phyloP scores from a whole-genome alignment of 2,113 vertebrate genomes.

The Carlito syrichta region DNA sequence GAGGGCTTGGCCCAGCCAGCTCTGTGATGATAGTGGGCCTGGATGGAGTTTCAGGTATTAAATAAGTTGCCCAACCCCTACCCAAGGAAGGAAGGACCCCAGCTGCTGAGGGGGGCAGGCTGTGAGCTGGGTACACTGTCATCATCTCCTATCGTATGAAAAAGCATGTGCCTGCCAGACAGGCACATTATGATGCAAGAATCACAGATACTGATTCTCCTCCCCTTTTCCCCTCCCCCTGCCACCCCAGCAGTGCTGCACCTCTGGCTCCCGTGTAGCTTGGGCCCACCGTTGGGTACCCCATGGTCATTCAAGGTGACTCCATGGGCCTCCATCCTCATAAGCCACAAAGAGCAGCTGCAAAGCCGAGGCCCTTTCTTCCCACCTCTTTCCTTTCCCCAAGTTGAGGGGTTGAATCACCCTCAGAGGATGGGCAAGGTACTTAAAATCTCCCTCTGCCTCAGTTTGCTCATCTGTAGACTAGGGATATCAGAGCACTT shows the following conservation, averaged over 20 bases:
- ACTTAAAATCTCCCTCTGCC: neutral
- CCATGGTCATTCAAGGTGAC: fast-evolving
- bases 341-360: fast-evolving
- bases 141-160: fast-evolving
- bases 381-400: neutral
- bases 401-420: fast-evolving
- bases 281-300: neutral
- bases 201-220: fast-evolving
- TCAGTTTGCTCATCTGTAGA: neutral
- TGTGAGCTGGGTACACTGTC: too few species aligned
- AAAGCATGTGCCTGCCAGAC: neutral
- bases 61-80: fast-evolving
- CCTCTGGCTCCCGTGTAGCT: neutral
- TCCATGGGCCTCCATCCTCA: neutral
- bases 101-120: fast-evolving
- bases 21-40: neutral
- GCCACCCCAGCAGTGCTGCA: neutral
- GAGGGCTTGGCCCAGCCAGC: fast-evolving
- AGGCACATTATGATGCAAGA: fast-evolving
- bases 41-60: neutral
- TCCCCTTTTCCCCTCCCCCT: too few species aligned
- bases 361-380: neutral
- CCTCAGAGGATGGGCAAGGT: neutral
- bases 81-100: too few species aligned
- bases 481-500: fast-evolving